phyloP scores from a whole-genome alignment of 2,113 vertebrate genomes.

The Neodontobutis hainanensis region DNA sequence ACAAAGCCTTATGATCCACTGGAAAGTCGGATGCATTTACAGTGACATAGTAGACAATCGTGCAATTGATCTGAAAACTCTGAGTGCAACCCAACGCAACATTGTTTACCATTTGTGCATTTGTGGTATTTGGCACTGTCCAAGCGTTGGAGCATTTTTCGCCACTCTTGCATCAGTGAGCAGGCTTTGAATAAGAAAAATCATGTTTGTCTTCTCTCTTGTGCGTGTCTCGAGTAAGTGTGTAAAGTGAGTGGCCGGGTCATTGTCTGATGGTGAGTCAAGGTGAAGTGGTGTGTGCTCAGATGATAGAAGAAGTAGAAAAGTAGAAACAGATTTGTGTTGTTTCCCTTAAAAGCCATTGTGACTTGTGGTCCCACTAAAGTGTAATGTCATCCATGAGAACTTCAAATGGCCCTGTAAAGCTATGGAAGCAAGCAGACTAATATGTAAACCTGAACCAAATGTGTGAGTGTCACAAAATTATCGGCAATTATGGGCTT shows the following conservation, averaged over 20 bases:
- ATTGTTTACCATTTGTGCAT: constrained; percentile 61
- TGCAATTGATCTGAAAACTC: constrained; percentile 32
- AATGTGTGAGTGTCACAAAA: too few species aligned
- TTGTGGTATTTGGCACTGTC: constrained; percentile 33
- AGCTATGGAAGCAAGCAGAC: too few species aligned
- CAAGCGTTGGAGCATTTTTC: constrained; percentile 57
- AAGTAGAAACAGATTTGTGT: too few species aligned
- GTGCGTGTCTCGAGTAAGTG: constrained; percentile 18
- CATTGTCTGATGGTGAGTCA: constrained; percentile 15
- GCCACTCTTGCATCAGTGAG: constrained; percentile 71
- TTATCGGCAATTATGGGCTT: too few species aligned
- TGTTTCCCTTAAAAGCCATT: too few species aligned
- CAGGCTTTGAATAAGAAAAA: constrained; percentile 64
- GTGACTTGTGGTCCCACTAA: too few species aligned
- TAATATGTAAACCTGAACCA: too few species aligned
- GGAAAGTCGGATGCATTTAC: constrained; percentile 23
- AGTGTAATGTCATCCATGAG: too few species aligned
- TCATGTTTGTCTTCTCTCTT: constrained; percentile 53
- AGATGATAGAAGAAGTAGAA: too few species aligned
- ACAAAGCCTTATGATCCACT: neutral
- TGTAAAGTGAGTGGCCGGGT: constrained; percentile 20
- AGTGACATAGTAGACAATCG: constrained; percentile 32
- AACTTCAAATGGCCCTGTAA: too few species aligned
- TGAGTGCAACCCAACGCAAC: constrained; percentile 54
- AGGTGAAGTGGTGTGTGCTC: neutral